These are phyloP conservation scores for Etheostoma cragini DNA, from an alignment of 2,113 vertebrate species.

Conservation along the genomic window DNA sequence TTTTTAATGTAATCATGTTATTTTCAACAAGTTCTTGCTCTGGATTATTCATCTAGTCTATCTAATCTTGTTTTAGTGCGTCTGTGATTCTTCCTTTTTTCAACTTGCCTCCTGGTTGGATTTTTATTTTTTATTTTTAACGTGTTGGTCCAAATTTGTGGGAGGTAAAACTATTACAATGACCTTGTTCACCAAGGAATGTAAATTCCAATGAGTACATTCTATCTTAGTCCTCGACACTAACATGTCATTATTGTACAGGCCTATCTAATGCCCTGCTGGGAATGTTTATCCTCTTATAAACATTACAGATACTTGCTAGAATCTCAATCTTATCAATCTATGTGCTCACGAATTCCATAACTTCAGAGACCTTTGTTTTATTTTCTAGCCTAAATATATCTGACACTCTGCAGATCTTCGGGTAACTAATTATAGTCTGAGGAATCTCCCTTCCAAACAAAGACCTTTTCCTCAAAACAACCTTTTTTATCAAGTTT, in stretches of 20 bases:
- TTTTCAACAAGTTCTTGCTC: too few relatives aligned
- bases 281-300: slow-evolving; percentile 59
- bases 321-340: slow-evolving; percentile 43
- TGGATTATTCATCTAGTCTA: too few relatives aligned
- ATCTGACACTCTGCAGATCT: slow-evolving; percentile 62
- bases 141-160: slow-evolving; percentile 5
- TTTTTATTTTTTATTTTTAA: slow-evolving; percentile 1
- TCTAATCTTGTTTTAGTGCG: slow-evolving; percentile 17
- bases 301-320: slow-evolving; percentile 47
- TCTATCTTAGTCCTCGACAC: slow-evolving; percentile 44
- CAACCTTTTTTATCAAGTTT: slow-evolving; percentile 55
- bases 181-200: slow-evolving; percentile 51
- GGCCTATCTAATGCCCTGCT: slow-evolving; percentile 33
- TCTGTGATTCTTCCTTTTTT: neutral
- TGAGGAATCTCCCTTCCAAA: slow-evolving; percentile 56
- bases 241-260: slow-evolving; percentile 50
- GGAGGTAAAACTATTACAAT: slow-evolving; percentile 18
- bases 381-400: slow-evolving; percentile 58
- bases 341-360: slow-evolving; percentile 52
- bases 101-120: neutral
- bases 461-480: slow-evolving; percentile 37
- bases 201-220: slow-evolving; percentile 42
- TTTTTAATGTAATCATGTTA: too few relatives aligned
- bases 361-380: slow-evolving; percentile 57
- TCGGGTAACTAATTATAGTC: slow-evolving; percentile 65